Percentiles rank a stretch among this genome's conserved stretches.
phyloP scores from a whole-genome alignment of 2,113 vertebrate species.

The Leptodactylus fuscus region DNA sequence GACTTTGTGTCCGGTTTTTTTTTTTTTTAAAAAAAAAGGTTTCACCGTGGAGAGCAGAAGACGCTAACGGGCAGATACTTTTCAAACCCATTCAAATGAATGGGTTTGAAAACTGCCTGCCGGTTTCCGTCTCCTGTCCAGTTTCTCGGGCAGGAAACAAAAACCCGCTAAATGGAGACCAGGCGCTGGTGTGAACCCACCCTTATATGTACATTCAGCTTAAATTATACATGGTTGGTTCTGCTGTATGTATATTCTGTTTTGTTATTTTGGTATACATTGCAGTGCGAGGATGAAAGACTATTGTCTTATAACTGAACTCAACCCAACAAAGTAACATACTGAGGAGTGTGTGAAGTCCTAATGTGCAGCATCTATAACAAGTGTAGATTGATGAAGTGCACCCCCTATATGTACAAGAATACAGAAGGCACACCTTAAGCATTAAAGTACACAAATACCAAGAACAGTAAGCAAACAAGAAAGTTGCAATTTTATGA shows the following conservation, averaged over 20 bases:
- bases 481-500: background rate
- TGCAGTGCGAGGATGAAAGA: background rate
- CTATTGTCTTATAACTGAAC: background rate
- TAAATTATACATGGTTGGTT: background rate
- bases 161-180: too few relatives aligned
- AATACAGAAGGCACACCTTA: constrained; percentile 49
- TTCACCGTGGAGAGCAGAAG: too few relatives aligned
- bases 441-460: constrained; percentile 24
- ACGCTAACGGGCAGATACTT: too few relatives aligned
- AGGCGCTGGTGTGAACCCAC: too few relatives aligned
- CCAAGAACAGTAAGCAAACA: background rate
- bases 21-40: too few relatives aligned
- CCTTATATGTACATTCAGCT: background rate
- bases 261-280: constrained; percentile 1
- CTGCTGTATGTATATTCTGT: background rate
- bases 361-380: background rate
- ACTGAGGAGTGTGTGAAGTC: background rate
- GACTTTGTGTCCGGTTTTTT: too few relatives aligned
- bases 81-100: too few relatives aligned
- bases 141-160: too few relatives aligned
- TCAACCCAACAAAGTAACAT: background rate
- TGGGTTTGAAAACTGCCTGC: too few relatives aligned
- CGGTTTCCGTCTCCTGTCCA: too few relatives aligned
- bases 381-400: constrained; percentile 13
- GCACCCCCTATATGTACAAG: constrained; percentile 26